Conservation (phyloP, 2,888 invertebrate genomes). For the Drosophila niveifrons region DNA sequence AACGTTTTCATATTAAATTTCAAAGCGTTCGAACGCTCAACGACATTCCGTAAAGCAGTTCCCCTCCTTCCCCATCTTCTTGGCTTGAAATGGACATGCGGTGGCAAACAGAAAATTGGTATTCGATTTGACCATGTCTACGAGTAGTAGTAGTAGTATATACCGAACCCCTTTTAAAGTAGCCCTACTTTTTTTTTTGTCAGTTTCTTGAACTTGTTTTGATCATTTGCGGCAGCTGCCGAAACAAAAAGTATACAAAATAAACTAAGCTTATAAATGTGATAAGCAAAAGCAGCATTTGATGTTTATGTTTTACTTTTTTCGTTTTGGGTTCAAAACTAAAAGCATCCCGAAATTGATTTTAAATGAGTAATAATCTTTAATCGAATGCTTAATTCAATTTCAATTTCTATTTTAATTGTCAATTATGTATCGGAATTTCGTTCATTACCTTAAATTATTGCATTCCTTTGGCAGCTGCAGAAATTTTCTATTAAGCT, state of each 20-base stretch:
- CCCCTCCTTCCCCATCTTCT: background rate
- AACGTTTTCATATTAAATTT: conserved; percentile 79
- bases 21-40: conserved; percentile 68
- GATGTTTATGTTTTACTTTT: conserved; percentile 47
- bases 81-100: conserved; percentile 20
- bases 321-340: background rate
- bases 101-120: conserved; percentile 67
- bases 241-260: conserved; percentile 22
- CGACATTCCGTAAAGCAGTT: conserved; percentile 62
- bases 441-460: conserved; percentile 14
- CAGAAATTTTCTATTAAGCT: conserved; percentile 31
- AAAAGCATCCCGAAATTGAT: conserved; percentile 7
- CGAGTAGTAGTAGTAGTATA: background rate
- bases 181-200: conserved; percentile 43
- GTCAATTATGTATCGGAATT: background rate
- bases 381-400: background rate
- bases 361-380: conserved; percentile 45
- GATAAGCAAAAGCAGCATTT: conserved; percentile 44
- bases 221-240: conserved; percentile 64
- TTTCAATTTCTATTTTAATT: background rate
- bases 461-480: conserved; percentile 40
- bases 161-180: conserved; percentile 38
- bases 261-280: conserved; percentile 61
- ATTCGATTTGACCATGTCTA: conserved; percentile 61
- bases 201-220: conserved; percentile 60